Percentiles rank a stretch among this genome's conserved stretches.
Conservation (phyloP, 2,888 invertebrate genomes). For the Agrochola lota region DNA sequence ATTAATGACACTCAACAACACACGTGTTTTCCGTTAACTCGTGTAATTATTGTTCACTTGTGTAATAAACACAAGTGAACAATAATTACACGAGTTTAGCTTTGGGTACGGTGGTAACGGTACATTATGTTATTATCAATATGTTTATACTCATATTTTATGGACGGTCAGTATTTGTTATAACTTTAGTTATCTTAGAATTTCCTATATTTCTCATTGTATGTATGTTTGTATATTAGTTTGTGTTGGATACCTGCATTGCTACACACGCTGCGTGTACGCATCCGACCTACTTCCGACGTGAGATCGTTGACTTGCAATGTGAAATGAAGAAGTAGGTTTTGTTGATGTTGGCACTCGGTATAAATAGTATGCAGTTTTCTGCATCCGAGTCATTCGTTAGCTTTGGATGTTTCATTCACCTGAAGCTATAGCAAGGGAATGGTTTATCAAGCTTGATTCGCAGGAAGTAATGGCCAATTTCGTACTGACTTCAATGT, state of each 20-base stretch:
- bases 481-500: neutral
- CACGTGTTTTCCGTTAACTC: conserved; percentile 10
- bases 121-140: conserved; percentile 14
- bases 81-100: too few species aligned
- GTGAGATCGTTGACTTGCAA: conserved; percentile 69
- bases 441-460: neutral
- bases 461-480: neutral
- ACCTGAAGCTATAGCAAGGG: neutral
- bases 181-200: neutral
- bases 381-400: conserved; percentile 45
- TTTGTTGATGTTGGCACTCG: conserved; percentile 67
- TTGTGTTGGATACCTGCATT: conserved; percentile 39
- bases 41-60: conserved; percentile 14
- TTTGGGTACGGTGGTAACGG: too few species aligned
- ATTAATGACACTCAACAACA: conserved; percentile 1
- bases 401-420: conserved; percentile 36
- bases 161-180: neutral
- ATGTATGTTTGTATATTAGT: conserved; percentile 14
- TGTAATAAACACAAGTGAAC: too few species aligned
- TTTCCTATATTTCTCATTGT: conserved; percentile 24
- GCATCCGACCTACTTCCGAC: conserved; percentile 60
- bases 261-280: conserved; percentile 44
- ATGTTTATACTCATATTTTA: conserved; percentile 23
- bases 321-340: conserved; percentile 64
- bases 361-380: conserved; percentile 60